Conservation (phyloP, 2,888 invertebrate genomes). For the Prosapia bicincta region DNA sequence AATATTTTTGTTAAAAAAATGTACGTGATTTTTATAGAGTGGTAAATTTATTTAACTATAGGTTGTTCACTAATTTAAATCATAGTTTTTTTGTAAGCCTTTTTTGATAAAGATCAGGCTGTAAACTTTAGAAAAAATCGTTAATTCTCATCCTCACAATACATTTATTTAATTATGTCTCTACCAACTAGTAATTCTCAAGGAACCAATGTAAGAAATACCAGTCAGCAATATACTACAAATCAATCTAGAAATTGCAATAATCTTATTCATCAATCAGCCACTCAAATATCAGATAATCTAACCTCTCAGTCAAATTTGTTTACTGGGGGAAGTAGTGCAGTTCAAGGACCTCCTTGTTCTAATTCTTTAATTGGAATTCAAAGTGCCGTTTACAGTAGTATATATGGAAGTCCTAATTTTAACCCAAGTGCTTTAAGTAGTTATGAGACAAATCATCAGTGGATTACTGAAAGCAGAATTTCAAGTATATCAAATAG, state of each 20-base stretch:
- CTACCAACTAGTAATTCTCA: not conserved
- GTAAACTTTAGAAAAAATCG: too few relatives aligned
- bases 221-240: not conserved
- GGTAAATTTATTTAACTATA: too few relatives aligned
- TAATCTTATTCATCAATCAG: not conserved
- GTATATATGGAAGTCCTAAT: not conserved
- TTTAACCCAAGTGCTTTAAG: not conserved
- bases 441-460: constrained; percentile 23
- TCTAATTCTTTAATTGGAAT: not conserved
- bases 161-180: not conserved
- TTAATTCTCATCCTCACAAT: too few relatives aligned
- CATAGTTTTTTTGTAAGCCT: too few relatives aligned
- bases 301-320: not conserved
- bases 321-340: not conserved
- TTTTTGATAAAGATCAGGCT: too few relatives aligned
- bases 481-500: constrained; percentile 16
- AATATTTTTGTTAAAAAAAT: too few relatives aligned
- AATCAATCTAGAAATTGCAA: not conserved
- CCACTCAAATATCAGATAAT: not conserved
- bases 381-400: not conserved
- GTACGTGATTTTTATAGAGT: too few relatives aligned
- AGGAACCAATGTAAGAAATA: not conserved
- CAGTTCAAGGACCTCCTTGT: not conserved
- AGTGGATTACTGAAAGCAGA: constrained; percentile 28
- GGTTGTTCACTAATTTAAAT: too few relatives aligned